These are phyloP conservation scores for Parasteatoda lunata DNA, from an alignment of 2,888 invertebrate species.

Conservation along the genomic window DNA sequence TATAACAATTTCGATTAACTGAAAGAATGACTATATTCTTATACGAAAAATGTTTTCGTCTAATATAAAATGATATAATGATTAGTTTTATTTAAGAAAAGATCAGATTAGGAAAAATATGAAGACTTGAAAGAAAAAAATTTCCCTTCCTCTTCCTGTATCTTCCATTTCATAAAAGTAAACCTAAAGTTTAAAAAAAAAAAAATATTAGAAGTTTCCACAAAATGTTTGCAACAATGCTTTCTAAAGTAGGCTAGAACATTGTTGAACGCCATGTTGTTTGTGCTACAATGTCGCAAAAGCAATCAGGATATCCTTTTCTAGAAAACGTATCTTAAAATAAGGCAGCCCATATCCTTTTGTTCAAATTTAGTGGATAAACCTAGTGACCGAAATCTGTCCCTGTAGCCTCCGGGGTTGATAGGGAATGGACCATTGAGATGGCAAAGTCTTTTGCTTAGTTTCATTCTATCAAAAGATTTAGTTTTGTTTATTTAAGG, in stretches of 20 bases:
- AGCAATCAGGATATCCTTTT: conserved; percentile 38
- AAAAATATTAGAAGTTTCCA: too few species aligned
- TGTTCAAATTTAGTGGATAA: conserved; percentile 40
- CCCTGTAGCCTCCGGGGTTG: conserved; percentile 50
- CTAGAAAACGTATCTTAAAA: conserved; percentile 46
- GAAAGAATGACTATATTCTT: too few species aligned
- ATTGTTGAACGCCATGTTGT: conserved; percentile 25
- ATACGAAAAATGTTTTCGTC: too few species aligned
- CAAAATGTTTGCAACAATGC: background rate
- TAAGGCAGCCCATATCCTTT: conserved; percentile 45
- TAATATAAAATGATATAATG: too few species aligned
- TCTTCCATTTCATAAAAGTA: too few species aligned
- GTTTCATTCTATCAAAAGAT: conserved; percentile 24
- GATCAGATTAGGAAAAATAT: too few species aligned
- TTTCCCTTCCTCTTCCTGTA: too few species aligned
- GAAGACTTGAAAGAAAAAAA: too few species aligned
- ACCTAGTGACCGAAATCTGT: conserved; percentile 58
- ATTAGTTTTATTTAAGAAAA: too few species aligned
- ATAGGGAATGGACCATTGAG: conserved; percentile 22
- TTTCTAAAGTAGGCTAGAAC: background rate
- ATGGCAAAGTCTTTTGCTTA: conserved; percentile 12
- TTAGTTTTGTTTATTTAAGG: conserved; percentile 50
- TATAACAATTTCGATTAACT: too few species aligned
- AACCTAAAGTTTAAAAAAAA: too few species aligned
- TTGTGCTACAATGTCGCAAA: conserved; percentile 34